phyloP scores from a whole-genome alignment of 37 sponge, comb jelly and placozoan genomes.

The Bolinopsis microptera region DNA sequence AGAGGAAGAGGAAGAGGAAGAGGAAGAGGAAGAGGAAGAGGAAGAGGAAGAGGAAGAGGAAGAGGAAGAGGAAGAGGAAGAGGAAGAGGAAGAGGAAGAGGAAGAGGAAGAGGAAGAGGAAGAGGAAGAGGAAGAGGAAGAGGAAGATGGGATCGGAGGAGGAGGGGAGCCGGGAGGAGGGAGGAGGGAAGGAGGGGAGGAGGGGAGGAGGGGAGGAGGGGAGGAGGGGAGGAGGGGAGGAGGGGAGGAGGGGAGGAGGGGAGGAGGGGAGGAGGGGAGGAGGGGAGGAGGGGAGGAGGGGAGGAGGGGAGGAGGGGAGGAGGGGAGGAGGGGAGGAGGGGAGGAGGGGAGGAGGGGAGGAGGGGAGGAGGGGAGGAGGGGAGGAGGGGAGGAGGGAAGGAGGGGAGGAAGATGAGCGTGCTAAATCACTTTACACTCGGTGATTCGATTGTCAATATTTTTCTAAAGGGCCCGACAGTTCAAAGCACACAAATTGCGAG shows the following conservation, averaged over 20 bases:
- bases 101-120: not conserved
- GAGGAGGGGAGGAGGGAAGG: not conserved
- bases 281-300: not conserved
- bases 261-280: too few relatives aligned
- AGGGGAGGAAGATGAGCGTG: not conserved
- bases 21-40: not conserved
- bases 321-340: not conserved
- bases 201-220: not conserved
- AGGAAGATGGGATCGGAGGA: not conserved
- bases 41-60: not conserved
- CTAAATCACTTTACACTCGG: too few relatives aligned
- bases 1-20: not conserved
- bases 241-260: not conserved
- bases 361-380: not conserved
- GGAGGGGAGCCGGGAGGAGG: too few relatives aligned
- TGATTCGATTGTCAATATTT: too few relatives aligned
- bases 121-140: not conserved
- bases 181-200: not conserved
- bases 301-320: not conserved
- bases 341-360: not conserved
- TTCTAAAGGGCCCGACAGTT: too few relatives aligned
- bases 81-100: not conserved
- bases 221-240: not conserved
- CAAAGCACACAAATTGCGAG: too few relatives aligned
- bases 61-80: not conserved